Conservation (phyloP, 2,888 invertebrate species). For the Synergus japonicus region DNA sequence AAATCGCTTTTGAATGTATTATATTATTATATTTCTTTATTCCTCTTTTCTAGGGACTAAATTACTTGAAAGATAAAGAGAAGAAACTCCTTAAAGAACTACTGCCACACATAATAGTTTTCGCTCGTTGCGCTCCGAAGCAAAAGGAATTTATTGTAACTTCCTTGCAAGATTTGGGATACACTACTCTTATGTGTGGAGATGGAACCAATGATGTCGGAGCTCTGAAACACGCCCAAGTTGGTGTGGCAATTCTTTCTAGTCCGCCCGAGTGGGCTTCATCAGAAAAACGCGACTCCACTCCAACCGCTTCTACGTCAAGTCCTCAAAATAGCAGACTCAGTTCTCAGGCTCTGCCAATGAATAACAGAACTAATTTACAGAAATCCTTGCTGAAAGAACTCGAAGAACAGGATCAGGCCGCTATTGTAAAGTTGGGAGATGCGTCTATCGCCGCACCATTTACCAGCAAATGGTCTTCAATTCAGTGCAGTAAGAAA, state of each 20-base stretch:
- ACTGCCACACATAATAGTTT: conserved; percentile 93
- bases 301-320: conserved; percentile 55
- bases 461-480: conserved; percentile 97
- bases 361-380: conserved; percentile 77
- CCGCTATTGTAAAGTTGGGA: conserved; percentile 95
- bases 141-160: conserved; percentile 98
- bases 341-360: conserved; percentile 60
- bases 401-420: conserved; percentile 91
- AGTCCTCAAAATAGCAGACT: conserved; percentile 63
- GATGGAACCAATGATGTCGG: conserved; percentile 99
- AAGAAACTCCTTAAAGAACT: conserved; percentile 83
- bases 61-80: conserved; percentile 83
- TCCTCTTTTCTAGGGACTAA: conserved; percentile 79
- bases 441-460: conserved; percentile 99
- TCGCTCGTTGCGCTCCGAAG: conserved; percentile 98
- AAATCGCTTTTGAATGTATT: background rate
- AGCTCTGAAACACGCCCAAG: conserved; percentile 98
- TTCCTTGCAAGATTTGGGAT: conserved; percentile 91
- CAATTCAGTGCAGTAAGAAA: conserved; percentile 93
- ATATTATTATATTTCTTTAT: conserved; percentile 47
- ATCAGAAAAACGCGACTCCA: conserved; percentile 57
- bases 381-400: conserved; percentile 87
- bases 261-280: conserved; percentile 66
- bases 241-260: conserved; percentile 92
- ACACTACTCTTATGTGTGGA: conserved; percentile 97